phyloP scores from a whole-genome alignment of 1,140 invertebrate species.

The Papilio helenus region DNA sequence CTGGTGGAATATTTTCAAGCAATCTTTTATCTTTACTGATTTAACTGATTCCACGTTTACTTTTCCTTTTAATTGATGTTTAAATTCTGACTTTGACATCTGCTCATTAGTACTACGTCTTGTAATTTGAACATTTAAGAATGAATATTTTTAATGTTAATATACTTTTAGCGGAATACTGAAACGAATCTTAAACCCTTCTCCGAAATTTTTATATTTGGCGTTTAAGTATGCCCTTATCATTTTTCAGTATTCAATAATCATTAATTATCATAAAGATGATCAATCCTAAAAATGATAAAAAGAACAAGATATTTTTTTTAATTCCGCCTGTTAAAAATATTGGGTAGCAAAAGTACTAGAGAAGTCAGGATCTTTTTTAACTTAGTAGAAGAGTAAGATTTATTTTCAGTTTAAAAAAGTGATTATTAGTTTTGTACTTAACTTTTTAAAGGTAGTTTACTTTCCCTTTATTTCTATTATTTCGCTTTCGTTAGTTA shows the following conservation, averaged over 20 bases:
- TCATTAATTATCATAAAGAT: no score
- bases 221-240: no score
- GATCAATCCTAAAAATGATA: no score
- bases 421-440: not conserved
- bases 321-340: no score
- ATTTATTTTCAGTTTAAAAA: not conserved
- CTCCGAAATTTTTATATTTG: no score
- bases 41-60: not conserved
- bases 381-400: not conserved
- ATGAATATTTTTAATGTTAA: no score
- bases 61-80: conserved; percentile 9
- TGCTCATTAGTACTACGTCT: not conserved
- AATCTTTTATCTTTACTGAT: conserved; percentile 21
- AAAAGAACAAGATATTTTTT: no score
- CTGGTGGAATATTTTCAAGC: conserved; percentile 22
- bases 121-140: not conserved
- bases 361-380: not conserved
- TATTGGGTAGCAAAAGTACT: no score
- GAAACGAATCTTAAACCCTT: no score
- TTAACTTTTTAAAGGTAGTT: conserved; percentile 2
- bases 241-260: no score
- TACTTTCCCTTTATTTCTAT: not conserved
- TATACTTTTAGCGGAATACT: no score
- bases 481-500: not conserved
- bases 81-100: not conserved